Conservation (phyloP, 2,888 invertebrate species). For the Salpingus planirostris region DNA sequence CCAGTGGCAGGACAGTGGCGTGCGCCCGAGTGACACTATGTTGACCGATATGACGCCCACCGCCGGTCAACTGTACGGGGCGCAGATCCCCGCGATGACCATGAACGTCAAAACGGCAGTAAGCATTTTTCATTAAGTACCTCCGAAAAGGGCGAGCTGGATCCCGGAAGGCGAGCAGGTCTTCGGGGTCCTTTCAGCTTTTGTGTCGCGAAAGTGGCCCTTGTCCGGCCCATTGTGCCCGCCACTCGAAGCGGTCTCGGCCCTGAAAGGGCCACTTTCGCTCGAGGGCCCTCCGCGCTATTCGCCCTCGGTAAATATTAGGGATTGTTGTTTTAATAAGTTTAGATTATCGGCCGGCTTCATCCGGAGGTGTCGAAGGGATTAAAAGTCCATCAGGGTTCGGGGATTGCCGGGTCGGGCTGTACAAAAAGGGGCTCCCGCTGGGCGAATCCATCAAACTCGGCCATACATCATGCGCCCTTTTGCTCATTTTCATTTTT, state of each 20-base stretch:
- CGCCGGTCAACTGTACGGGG: slow-evolving; percentile 51
- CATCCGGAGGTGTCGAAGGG: too few species aligned
- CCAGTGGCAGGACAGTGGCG: slow-evolving; percentile 12
- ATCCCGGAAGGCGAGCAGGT: slow-evolving; percentile 7
- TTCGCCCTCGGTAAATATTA: too few species aligned
- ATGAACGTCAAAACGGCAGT: slow-evolving; percentile 47
- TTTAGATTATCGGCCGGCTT: too few species aligned
- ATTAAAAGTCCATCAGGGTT: slow-evolving; percentile 11
- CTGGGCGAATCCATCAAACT: slow-evolving; percentile 35
- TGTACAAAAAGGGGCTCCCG: slow-evolving; percentile 25
- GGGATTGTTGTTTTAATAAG: too few species aligned
- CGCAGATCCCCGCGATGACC: slow-evolving; percentile 52
- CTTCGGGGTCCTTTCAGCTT: slow-evolving; percentile 11
- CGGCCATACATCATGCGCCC: slow-evolving; percentile 24
- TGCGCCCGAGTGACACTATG: slow-evolving; percentile 40
- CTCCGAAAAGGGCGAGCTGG: background rate
- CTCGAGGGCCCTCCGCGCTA: slow-evolving; percentile 7
- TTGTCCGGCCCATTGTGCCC: slow-evolving; percentile 17
- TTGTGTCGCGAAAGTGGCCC: slow-evolving; percentile 18
- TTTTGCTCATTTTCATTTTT: slow-evolving; percentile 24
- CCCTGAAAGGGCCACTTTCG: slow-evolving; percentile 3
- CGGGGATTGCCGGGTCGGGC: background rate
- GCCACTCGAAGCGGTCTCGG: slow-evolving; percentile 6
- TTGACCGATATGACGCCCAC: slow-evolving; percentile 54
- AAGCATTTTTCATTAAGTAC: slow-evolving; percentile 20